Conservation (phyloP, 2,113 vertebrate species). For the Istiophorus platypterus region DNA sequence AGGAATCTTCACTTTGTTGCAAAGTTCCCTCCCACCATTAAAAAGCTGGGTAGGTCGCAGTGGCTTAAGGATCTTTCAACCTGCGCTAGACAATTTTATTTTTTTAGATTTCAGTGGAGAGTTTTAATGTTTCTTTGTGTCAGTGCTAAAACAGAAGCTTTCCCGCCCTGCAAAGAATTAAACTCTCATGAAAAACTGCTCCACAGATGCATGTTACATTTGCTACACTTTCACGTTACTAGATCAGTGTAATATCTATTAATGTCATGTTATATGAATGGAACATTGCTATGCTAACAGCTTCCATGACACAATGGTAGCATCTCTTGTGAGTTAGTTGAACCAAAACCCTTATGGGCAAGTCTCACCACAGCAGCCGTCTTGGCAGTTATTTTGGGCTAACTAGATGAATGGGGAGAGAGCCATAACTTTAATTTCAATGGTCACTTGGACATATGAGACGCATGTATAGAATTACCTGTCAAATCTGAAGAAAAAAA, state of each 20-base stretch:
- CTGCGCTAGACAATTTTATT: constrained; percentile 15
- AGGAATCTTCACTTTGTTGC: constrained; percentile 27
- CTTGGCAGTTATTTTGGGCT: too few relatives aligned
- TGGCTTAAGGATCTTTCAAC: constrained; percentile 15
- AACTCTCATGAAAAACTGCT: constrained; percentile 19
- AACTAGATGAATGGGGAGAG: too few relatives aligned
- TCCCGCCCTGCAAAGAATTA: constrained; percentile 1
- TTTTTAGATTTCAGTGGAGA: constrained; percentile 27
- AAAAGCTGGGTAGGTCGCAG: not conserved
- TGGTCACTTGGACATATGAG: too few relatives aligned
- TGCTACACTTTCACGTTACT: too few relatives aligned
- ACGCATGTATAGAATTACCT: too few relatives aligned
- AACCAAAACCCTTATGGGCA: too few relatives aligned
- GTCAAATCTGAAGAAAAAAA: too few relatives aligned
- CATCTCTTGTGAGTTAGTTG: not conserved
- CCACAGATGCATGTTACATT: constrained; percentile 13
- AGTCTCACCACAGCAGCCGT: too few relatives aligned
- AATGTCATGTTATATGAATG: not conserved
- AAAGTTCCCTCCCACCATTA: constrained; percentile 12
- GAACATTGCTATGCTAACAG: not conserved
- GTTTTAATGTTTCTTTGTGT: constrained; percentile 27
- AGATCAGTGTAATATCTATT: not conserved
- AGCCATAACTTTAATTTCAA: too few relatives aligned
- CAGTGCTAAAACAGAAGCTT: constrained; percentile 15
- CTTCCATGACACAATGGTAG: not conserved